phyloP scores from a whole-genome alignment of 1,140 invertebrate species.

The Triops cancriformis region DNA sequence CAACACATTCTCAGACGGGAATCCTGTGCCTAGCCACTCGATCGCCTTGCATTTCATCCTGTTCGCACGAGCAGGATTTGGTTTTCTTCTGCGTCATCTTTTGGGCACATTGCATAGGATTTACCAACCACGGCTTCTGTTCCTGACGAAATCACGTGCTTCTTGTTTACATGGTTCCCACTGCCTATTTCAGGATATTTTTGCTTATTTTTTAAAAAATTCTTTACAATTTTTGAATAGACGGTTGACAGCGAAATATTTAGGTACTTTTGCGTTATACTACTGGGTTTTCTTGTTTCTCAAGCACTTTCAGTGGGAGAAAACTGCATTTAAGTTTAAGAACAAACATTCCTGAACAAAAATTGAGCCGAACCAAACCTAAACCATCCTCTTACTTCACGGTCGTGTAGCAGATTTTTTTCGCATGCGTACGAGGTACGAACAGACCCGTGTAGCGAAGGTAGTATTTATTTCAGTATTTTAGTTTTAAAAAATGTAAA shows the following conservation, averaged over 20 bases:
- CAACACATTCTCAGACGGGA: no score
- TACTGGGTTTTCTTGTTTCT: neutral
- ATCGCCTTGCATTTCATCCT: no score
- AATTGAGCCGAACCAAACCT: neutral
- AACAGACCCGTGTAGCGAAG: neutral
- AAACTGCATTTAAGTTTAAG: neutral
- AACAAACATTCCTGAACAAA: neutral
- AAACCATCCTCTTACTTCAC: neutral
- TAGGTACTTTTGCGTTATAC: neutral
- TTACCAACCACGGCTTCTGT: no score
- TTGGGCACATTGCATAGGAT: no score
- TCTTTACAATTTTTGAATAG: neutral
- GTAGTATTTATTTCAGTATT: neutral
- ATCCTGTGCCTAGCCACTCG: no score
- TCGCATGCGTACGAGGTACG: neutral
- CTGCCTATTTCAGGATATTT: no score
- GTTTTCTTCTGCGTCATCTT: no score
- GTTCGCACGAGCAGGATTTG: no score
- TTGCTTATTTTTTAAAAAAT: no score
- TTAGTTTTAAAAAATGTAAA: neutral
- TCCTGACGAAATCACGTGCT: no score
- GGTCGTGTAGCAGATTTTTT: neutral
- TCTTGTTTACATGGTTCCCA: no score
- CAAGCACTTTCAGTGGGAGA: neutral
- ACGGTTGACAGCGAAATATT: neutral